Base-by-base conservation (phyloP, 2,797 vertebrate genomes). In the Centropyge bicolor region DNA sequence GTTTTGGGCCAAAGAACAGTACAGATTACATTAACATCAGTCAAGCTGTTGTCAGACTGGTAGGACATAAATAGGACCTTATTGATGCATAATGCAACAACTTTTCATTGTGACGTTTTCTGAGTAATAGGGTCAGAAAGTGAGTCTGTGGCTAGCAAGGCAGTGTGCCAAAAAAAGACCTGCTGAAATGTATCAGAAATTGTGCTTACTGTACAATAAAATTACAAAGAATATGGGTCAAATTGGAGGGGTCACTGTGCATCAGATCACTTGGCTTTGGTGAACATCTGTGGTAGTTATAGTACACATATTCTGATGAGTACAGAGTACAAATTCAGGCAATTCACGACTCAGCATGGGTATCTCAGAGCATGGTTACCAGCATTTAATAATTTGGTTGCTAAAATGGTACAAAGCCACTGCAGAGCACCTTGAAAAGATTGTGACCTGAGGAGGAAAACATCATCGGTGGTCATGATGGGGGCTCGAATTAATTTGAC, bases 21-120 rank as follows among this genome's bases (percentile, higher is more conserved):
- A 81, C 93, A 90, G 91, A 93, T 94, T 92, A 93, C 89, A 93
- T 94, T 93, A 92, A 93, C 93, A 94, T 94, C 93, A 93, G 91
- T 94, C 93, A 93, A 91, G 88, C 91, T 92, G 89, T 93, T 93
- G 91, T 91, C 92, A 93, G 88, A 78, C 86, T 82, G 82, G 54
- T 87, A 87, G 91, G 92, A 91, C 90, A 91, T 91, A 93, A 94
- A 93, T 92, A 92, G 92, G 86, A 92, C 88, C 90, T 92, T 92
- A 93, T 92, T 92, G 92, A 93, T 93, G 92, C 92, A 93, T 91
- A 92, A 92, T 93, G 93, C 90, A 93, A 87, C 88, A 91, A 92
- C 88, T 91, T 93, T 92, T 92, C 89, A 90, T 88, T 65, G 79
- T 82, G 84, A 88, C 80, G 70, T 88, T 86, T 86, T 90, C 78